phyloP scores from a whole-genome alignment of 2,888 invertebrate species.

The Lepidochrysops patricia region DNA sequence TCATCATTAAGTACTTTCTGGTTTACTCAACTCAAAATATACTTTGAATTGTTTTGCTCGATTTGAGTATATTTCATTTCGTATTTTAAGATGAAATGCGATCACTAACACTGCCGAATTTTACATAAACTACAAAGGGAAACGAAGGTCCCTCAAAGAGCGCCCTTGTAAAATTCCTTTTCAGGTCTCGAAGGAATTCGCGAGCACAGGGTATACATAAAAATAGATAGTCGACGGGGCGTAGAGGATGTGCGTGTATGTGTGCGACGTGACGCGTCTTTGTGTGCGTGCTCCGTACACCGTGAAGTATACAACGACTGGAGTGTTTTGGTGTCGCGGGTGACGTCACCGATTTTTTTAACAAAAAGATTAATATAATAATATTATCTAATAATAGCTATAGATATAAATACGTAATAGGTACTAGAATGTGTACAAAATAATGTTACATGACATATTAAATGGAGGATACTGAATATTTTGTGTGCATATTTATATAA shows the following conservation, averaged over 20 bases:
- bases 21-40: neutral
- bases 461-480: too few species aligned
- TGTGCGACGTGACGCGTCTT: slow-evolving; percentile 45
- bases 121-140: slow-evolving; percentile 48
- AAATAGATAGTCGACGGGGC: slow-evolving; percentile 44
- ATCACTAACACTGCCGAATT: neutral
- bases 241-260: slow-evolving; percentile 34
- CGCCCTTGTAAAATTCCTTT: slow-evolving; percentile 66
- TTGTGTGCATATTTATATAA: too few species aligned
- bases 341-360: slow-evolving; percentile 32
- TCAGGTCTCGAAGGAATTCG: slow-evolving; percentile 63
- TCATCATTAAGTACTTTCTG: neutral
- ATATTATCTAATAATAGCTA: too few species aligned
- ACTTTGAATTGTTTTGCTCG: neutral
- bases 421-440: too few species aligned
- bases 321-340: slow-evolving; percentile 17
- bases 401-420: too few species aligned
- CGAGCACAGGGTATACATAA: slow-evolving; percentile 39
- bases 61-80: neutral
- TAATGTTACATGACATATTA: too few species aligned
- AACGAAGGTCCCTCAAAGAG: slow-evolving; percentile 53
- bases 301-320: slow-evolving; percentile 24
- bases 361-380: too few species aligned
- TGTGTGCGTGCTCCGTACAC: slow-evolving; percentile 47
- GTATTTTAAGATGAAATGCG: neutral